Base-by-base conservation (phyloP, 2,113 vertebrate species). In the Eupsittula cactorum region DNA sequence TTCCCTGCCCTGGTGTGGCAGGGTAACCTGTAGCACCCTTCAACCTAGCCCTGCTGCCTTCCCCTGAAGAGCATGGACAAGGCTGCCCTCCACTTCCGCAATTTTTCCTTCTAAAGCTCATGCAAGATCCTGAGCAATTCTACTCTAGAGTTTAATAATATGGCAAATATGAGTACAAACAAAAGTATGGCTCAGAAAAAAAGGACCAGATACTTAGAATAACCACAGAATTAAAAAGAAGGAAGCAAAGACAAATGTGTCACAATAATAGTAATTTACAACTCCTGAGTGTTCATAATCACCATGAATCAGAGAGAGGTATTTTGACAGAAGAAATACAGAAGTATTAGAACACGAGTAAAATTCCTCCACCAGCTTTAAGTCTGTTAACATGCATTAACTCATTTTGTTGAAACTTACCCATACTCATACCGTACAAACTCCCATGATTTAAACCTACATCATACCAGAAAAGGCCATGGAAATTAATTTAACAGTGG, bases 271-370 rank as follows among this genome's bases (percentile, higher is more conserved):
- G 63, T 27, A 76, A 82, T 82, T 93, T 87, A 62, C 41, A 91
- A 6, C 53, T 91, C 24, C 28, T 35, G 31, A 50, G 28, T 27
- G 31, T 73, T 91, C 80, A n/a, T 57, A 88, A 70, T 88, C 78
- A 35, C 81, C 86, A 31, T 25, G 91, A 96, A 82, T 76, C 52
- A 82, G 64, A 65, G 47, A 42, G 10, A 93, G 24, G 25, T 83
- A 49, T 93, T 95, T 88, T 91, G 67, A 76, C 44, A 90, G 46
- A 89, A 95, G 57, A 95, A 94, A 90, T 57, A 12, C 39, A 53
- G 53, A 75, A 67, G 41, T 81, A 71, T 15, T 62, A 17, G 49
- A 93, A 90, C 17, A 41, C 11, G 18, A 80, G 55, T 68, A 80
- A 76, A 94, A 88, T 74, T 49, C 49, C 47, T 68, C 12, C 27